Percentiles rank a stretch among this genome's conserved stretches.
These are phyloP conservation scores for Vicugna pacos DNA, from an alignment of 2,113 vertebrate species.

Conservation along the genomic window DNA sequence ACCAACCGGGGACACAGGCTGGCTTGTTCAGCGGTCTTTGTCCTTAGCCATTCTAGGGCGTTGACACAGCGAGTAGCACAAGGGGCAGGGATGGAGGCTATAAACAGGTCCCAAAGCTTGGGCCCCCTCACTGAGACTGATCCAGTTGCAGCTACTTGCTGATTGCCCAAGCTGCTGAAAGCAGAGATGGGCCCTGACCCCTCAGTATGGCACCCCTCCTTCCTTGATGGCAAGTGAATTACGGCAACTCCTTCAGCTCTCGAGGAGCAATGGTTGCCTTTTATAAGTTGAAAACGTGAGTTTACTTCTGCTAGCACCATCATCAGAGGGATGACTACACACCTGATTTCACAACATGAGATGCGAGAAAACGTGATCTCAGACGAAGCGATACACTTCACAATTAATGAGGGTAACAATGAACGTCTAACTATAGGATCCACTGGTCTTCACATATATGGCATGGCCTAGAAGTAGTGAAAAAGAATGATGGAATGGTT, in stretches of 20 bases:
- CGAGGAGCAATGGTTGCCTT: not conserved
- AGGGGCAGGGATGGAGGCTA: too few species aligned
- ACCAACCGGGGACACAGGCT: not conserved
- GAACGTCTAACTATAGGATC: not conserved
- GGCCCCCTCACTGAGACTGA: too few species aligned
- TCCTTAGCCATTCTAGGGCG: not conserved
- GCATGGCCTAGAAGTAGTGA: not conserved
- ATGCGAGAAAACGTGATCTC: not conserved
- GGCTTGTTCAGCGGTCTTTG: not conserved
- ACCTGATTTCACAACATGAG: not conserved
- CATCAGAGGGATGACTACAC: not conserved
- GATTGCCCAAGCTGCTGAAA: not conserved
- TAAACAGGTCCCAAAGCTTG: not conserved
- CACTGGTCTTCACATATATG: not conserved
- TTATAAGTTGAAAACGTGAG: not conserved
- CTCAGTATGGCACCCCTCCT: not conserved
- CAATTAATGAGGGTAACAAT: not conserved
- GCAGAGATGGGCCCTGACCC: not conserved
- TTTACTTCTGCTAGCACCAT: not conserved
- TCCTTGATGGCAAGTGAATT: not conserved
- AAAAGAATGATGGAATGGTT: not conserved
- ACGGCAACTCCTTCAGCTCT: not conserved
- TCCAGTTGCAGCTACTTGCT: not conserved
- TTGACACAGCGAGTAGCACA: not conserved
- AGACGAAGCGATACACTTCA: not conserved